Evolutionary conservation across 2,113 vertebrate genomes (phyloP), one percentile per base, ranked within the genome.

Genomic region (Conger conger): DNA sequence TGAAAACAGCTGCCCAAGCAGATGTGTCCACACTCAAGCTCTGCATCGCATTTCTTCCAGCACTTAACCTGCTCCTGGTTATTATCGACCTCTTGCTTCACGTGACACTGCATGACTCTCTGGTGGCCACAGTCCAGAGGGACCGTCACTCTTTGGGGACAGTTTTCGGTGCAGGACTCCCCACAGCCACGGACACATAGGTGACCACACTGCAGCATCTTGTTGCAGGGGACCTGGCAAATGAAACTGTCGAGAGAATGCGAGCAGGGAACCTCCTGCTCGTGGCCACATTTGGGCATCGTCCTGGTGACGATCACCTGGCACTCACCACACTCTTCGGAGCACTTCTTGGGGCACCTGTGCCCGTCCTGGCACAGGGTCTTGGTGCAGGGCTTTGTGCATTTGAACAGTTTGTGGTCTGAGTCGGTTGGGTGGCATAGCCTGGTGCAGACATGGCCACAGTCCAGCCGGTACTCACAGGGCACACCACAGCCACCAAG

Each of bases 221-320:
- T 76, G n/a, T 2, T 27, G 60, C 91, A 92, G 0, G 87, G 87
- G 9, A 36, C 78, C 33, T 73, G 77, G 54, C 91, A 92, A 6
- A 37, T 0, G 77, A 90, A 89, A 1, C 0, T 6, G 5, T 84
- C 82, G 0, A 84, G 27, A 4, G 79, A 35, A 2, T 50, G 0
- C n/a, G 77, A 87, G 83, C 91, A 91, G 6, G 86, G 86, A 15
- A 92, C 73, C 7, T 45, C 37, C 54, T 92, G 91, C 35, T 79
- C 35, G 42, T 92, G 91, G 1, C 89, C 88, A 50, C 91, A 92
- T 8, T 15, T 81, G 0, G 90, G 88, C 23, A 92, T 82, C 27
- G 78, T 80, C 35, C 89, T 91, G 38, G 57, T 53, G 81, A 92
- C 86, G 3, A 27, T 23, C 30, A 85, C 84, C 78, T 84, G 0